phyloP scores from a whole-genome alignment of 2,797 vertebrate species.

The Dallia pectoralis region DNA sequence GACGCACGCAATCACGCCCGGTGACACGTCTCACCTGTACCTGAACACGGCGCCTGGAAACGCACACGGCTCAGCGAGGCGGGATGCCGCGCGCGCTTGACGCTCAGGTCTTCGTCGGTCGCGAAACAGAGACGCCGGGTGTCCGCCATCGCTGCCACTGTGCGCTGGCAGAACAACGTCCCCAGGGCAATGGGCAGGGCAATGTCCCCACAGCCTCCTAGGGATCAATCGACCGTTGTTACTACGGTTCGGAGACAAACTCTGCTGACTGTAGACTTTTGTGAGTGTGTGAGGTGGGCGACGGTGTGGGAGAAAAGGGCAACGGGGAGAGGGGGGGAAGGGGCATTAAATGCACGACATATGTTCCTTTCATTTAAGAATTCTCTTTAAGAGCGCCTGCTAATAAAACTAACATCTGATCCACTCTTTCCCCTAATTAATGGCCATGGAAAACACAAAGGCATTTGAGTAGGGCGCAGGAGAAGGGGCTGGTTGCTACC shows the following conservation, averaged over 20 bases:
- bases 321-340: conserved; percentile 20
- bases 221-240: conserved; percentile 60
- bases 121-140: conserved; percentile 26
- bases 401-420: conserved; percentile 81
- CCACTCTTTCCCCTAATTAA: conserved; percentile 75
- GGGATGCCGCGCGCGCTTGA: conserved; percentile 34
- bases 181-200: conserved; percentile 18
- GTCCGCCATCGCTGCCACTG: conserved; percentile 48
- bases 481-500: background rate
- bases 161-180: background rate
- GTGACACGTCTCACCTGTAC: background rate
- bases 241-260: conserved; percentile 70
- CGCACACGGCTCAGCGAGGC: conserved; percentile 12
- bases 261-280: conserved; percentile 74
- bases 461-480: conserved; percentile 34
- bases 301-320: conserved; percentile 50
- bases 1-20: conserved; percentile 44
- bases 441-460: conserved; percentile 62
- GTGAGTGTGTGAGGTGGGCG: conserved; percentile 66
- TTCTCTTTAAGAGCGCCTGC: conserved; percentile 68
- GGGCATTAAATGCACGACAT: conserved; percentile 73
- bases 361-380: conserved; percentile 77
- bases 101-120: conserved; percentile 41
- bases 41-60: background rate
- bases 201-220: conserved; percentile 58